phyloP scores from a whole-genome alignment of 2,888 invertebrate species.

The Agrochola lychnidis region DNA sequence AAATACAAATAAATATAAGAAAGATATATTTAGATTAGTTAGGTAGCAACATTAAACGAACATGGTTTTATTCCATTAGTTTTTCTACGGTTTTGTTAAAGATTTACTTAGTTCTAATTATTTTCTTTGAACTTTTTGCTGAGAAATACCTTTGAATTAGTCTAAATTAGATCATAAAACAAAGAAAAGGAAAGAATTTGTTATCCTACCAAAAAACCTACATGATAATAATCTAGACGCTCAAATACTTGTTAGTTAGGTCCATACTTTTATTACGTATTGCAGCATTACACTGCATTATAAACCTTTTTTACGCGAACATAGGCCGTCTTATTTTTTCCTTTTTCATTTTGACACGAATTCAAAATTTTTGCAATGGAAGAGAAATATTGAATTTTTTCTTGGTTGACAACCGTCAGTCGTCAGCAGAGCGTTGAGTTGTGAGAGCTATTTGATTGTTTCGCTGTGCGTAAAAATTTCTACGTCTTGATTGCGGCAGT shows the following conservation, averaged over 20 bases:
- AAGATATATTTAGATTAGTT: not conserved
- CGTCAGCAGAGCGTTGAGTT: no score
- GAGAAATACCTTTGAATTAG: not conserved
- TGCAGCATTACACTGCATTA: no score
- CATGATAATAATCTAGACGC: constrained; percentile 21
- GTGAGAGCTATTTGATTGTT: no score
- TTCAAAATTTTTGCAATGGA: no score
- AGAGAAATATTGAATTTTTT: no score
- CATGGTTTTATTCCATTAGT: not conserved
- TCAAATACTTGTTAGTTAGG: not conserved
- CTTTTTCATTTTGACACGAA: no score
- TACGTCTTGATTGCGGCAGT: no score
- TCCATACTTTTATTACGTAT: not conserved
- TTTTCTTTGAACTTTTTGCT: not conserved
- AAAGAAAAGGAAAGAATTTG: not conserved
- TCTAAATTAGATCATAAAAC: not conserved
- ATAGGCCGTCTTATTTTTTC: no score
- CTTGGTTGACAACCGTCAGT: no score
- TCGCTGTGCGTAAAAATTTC: no score
- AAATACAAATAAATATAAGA: not conserved
- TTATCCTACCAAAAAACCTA: not conserved
- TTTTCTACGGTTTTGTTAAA: not conserved
- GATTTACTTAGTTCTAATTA: not conserved
- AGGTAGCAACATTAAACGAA: not conserved
- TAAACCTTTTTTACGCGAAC: no score